Base-by-base conservation (phyloP, 2,113 vertebrate species). In the Ondatra zibethicus region DNA sequence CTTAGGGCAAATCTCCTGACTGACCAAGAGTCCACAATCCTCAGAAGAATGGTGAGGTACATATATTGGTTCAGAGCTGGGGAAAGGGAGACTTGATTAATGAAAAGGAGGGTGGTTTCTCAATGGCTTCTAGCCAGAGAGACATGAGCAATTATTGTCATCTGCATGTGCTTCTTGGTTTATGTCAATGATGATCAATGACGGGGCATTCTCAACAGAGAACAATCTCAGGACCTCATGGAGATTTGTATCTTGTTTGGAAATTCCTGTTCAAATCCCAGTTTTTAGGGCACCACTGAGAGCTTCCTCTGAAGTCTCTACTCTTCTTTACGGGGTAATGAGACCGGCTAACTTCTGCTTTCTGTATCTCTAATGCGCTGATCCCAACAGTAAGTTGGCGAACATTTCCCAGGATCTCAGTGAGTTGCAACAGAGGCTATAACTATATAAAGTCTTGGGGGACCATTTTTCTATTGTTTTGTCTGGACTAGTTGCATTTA, bases 81-180 rank as follows among this genome's bases (percentile, higher is more conserved):
- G 11, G 7, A 4, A 66, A 6, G 7, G 1, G 2, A 3, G 12
- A 23, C 2, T 36, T 23, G 2, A 9, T 27, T 5, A 8, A 55
- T 2, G 9, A 42, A 5, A 42, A 1, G 0, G 1, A 36, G 3
- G 19, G 3, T 10, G 2, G 2, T 27, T 86, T 63, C 10, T 9
- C 16, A n/a, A n/a, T 13, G 31, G 7, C 52, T 23, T 0, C 2
- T 0, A 5, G 1, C 11, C 68, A 75, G 36, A 9, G 6, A 36
- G 19, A 12, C 10, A 2, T 1, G 12, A n/a, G 42, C 2, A 5
- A 3, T 12, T 3, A n/a, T 33, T 50, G 1, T 19, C 1, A 88
- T 11, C 4, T 6, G 47, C 9, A 3, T 21, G 21, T 13, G 78
- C n/a, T 52, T 73, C 50, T 29, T 88, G 47, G 42, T 11, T 66